Base-by-base conservation (phyloP, 1,140 invertebrate species). In the Penaeus japonicus region DNA sequence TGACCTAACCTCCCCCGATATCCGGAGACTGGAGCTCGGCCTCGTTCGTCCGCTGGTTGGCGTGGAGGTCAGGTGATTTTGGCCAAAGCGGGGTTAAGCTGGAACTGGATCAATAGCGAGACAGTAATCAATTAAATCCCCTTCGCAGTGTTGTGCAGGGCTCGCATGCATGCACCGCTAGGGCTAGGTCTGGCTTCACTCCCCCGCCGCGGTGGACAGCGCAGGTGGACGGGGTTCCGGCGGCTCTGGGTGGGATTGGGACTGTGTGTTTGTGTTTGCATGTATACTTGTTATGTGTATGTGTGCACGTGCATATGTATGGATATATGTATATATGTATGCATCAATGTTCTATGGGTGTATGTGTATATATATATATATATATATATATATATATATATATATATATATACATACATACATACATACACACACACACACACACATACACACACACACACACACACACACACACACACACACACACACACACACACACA, bases 201-300 rank as follows among this genome's bases (percentile, higher is more conserved):
- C 39, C 39, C 39, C 39, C 39, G 0, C 5, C 39, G 5, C 39
- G 39, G 39, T 47, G 39, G 39, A 12, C 39, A 47, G 39, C 5
- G 39, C 39, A 47, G 39, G 39, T 47, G 39, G 39, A 12, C 12
- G 39, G 39, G 2, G 5, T 2, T 39, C n/a, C 39, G n/a, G 35
- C 47, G 30, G 77, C 77, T 47, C 39, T 12, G 3, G 77, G 77
- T 39, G 54, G 75, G 39, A 24, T 78, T 78, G 75, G 5, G 75
- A 39, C 20, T 78, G 32, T 78, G 30, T 78, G 32, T 78, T n/a
- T 78, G 18, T 78, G 12, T 78, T 35, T 78, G 75, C 54, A 53
- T 79, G 77, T 79, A 53, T 53, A 35, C 47, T 10, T 79, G 77
- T 79, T 80, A 80, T 53, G 54, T 80, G 54, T 80, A 80, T 80